phyloP scores from a whole-genome alignment of 2,888 invertebrate genomes.

The Dioctria rufipes region DNA sequence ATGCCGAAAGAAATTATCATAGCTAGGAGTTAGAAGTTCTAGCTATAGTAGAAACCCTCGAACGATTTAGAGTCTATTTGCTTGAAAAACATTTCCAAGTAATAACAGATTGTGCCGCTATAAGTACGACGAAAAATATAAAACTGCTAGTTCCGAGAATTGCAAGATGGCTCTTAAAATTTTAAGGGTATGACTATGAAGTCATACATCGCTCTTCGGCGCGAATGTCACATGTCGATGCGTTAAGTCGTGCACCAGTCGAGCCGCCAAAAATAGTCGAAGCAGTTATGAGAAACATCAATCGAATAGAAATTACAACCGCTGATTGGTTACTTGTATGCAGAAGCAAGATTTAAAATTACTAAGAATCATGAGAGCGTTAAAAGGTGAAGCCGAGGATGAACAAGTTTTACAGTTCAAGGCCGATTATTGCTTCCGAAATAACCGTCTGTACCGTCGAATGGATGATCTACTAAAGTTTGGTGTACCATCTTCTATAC shows the following conservation, averaged over 20 bases:
- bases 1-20: conserved; percentile 65
- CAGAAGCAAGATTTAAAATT: conserved; percentile 56
- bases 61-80: conserved; percentile 66
- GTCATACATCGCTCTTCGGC: conserved; percentile 59
- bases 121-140: conserved; percentile 63
- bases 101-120: conserved; percentile 65
- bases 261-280: conserved; percentile 52
- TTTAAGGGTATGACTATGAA: conserved; percentile 60
- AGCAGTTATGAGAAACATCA: not conserved
- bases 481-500: conserved; percentile 57
- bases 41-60: conserved; percentile 64
- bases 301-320: not conserved
- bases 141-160: conserved; percentile 63
- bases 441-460: conserved; percentile 1
- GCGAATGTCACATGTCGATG: conserved; percentile 65
- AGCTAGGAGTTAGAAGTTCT: conserved; percentile 68
- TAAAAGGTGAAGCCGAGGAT: not conserved
- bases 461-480: conserved; percentile 7
- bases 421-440: not conserved
- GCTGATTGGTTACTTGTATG: conserved; percentile 55
- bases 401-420: conserved; percentile 17
- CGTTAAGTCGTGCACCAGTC: conserved; percentile 62
- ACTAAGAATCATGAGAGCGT: not conserved
- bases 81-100: conserved; percentile 63
- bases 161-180: conserved; percentile 63